Conservation (phyloP, 1,140 invertebrate genomes). For the Papilio machaon region DNA sequence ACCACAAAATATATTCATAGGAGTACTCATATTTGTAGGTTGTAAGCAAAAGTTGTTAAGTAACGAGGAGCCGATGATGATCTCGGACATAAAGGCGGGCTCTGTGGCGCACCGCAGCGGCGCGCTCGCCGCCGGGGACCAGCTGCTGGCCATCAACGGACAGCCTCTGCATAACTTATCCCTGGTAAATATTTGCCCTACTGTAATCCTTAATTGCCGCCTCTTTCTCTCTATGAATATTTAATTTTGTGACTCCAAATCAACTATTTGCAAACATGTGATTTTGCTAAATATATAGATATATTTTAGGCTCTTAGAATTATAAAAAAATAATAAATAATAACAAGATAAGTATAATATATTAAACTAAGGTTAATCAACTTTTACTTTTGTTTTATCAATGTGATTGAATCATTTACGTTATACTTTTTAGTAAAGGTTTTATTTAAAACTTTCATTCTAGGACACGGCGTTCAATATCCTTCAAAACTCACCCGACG, state of each 20-base stretch:
- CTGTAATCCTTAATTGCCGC: conserved; percentile 22
- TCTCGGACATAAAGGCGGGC: conserved; percentile 93
- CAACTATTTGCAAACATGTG: background rate
- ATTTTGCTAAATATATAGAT: background rate
- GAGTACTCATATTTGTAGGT: conserved; percentile 52
- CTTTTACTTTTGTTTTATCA: background rate
- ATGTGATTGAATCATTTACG: too few species aligned
- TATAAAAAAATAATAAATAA: background rate
- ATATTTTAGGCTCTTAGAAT: background rate
- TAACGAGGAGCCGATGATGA: conserved; percentile 82
- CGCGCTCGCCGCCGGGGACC: conserved; percentile 92
- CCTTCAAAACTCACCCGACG: conserved; percentile 86
- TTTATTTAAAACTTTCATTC: conserved; percentile 60
- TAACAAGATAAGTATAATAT: background rate
- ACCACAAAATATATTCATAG: background rate
- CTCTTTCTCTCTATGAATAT: conserved; percentile 13
- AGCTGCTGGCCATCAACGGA: conserved; percentile 93
- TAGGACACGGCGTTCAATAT: conserved; percentile 89
- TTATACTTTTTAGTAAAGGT: background rate
- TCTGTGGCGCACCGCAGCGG: conserved; percentile 95
- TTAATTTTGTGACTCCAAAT: background rate
- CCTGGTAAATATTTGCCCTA: conserved; percentile 73
- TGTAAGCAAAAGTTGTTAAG: conserved; percentile 76
- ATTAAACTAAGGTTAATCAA: background rate
- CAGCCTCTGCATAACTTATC: conserved; percentile 88